Evolutionary conservation across 2,888 invertebrate species (phyloP), one percentile per base, ranked within the genome.

Genomic region (Apamea anceps): DNA sequence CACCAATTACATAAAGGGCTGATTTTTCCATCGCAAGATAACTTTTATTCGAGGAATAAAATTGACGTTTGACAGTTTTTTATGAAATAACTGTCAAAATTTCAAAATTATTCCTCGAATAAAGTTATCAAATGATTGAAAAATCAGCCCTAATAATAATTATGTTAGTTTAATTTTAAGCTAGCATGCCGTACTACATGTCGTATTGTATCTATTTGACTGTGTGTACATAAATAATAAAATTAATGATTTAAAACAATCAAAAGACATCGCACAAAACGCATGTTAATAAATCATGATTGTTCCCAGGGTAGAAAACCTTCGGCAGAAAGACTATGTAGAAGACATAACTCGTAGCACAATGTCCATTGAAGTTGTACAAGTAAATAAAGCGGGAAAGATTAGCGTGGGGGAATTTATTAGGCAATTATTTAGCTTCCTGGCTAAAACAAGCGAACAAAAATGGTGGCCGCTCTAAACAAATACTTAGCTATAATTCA

Each of bases 391-490:
- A 90, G 87, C 80, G 72, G 77, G 80, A 76, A 81, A 91, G 91
- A 91, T 91, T 91, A 91, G 85, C 84, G 79, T 78, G 71, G 75
- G 75, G 72, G 72, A 91, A 92, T 92, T 91, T 92, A 92, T 91
- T 87, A 87, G 85, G 89, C 90, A 89, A 90, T 91, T 88, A 90
- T 90, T 88, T 90, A 80, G 68, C 85, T 80, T 80, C 75, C 77
- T 80, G 76, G 75, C 85, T 88, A 87, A 82, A 88, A 82, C 78
- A 85, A 80, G 66, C 66, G 73, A 80, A 77, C 85, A 87, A 89
- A 89, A 89, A 81, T 86, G 77, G 82, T 80, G 42, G 80, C 84
- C 77, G 70, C 82, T 83, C 76, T 78, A 82, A 86, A 77, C 78
- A 85, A 88, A 88, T 86, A 86, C 80, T 75, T 75, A 70, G 54